phyloP scores from a whole-genome alignment of 2,888 invertebrate species.

The Lithosia quadra region DNA sequence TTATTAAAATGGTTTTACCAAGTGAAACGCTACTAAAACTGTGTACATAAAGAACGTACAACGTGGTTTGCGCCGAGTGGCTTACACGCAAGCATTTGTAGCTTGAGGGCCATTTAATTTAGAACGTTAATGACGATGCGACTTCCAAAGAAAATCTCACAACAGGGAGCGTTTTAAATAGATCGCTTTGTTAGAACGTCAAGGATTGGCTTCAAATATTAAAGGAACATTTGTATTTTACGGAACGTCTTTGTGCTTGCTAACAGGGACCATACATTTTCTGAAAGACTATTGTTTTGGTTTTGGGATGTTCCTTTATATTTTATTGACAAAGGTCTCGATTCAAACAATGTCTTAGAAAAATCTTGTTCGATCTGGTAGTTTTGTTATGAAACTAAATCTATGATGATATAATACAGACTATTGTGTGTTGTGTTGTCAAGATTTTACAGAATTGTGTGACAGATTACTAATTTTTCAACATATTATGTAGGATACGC shows the following conservation, averaged over 20 bases:
- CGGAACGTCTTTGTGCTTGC: background rate
- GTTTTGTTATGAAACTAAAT: background rate
- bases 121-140: slow-evolving; percentile 53
- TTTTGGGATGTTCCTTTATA: background rate
- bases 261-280: background rate
- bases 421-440: background rate
- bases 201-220: slow-evolving; percentile 41
- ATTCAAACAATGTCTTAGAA: background rate
- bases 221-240: slow-evolving; percentile 9
- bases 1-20: slow-evolving; percentile 36
- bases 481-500: no score
- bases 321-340: background rate
- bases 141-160: slow-evolving; percentile 53
- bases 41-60: slow-evolving; percentile 14
- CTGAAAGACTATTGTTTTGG: background rate
- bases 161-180: slow-evolving; percentile 40
- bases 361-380: background rate
- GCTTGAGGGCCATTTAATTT: slow-evolving; percentile 56
- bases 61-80: slow-evolving; percentile 33
- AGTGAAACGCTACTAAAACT: slow-evolving; percentile 29
- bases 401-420: background rate
- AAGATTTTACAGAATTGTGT: background rate
- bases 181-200: slow-evolving; percentile 37
- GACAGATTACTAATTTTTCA: no score
- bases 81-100: slow-evolving; percentile 40